Evolutionary conservation across 2,888 invertebrate genomes (phyloP).

Genomic region (Cepaea hortensis): DNA sequence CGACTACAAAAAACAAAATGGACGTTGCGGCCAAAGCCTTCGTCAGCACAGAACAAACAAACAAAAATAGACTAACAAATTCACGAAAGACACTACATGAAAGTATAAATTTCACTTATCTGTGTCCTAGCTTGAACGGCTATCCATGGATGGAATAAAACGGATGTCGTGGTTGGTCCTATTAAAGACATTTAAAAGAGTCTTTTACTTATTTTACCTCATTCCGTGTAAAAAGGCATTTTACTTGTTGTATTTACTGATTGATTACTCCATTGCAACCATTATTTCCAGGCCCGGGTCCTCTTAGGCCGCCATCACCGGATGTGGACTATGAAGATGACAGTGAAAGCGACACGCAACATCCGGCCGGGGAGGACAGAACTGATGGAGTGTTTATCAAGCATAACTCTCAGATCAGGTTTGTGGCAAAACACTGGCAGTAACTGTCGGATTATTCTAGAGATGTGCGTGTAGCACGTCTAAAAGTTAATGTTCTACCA

Average conservation of each 20-base stretch:
- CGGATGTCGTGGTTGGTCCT: no score
- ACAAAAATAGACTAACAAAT: no score
- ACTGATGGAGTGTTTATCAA: slow-evolving; percentile 44
- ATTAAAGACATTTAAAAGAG: no score
- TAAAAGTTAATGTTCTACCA: no score
- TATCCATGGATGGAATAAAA: no score
- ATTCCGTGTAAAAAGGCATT: not conserved
- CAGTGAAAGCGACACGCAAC: slow-evolving; percentile 35
- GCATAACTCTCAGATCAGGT: slow-evolving; percentile 36
- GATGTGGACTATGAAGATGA: slow-evolving; percentile 21
- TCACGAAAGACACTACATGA: no score
- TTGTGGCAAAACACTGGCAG: not conserved
- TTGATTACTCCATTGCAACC: not conserved
- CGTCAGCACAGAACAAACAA: no score
- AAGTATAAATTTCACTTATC: no score
- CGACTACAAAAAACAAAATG: no score
- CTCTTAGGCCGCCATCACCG: not conserved
- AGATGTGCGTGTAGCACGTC: no score
- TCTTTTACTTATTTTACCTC: not conserved
- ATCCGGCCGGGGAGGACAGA: slow-evolving; percentile 20
- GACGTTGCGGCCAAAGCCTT: no score
- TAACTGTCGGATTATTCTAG: not conserved
- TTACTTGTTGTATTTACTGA: not conserved
- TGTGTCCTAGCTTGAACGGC: no score
- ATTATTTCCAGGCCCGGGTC: not conserved